Percentiles rank a stretch among this genome's conserved stretches.
Evolutionary conservation across 1,140 invertebrate species (phyloP).

Genomic region (Acromyrmex echinatior): DNA sequence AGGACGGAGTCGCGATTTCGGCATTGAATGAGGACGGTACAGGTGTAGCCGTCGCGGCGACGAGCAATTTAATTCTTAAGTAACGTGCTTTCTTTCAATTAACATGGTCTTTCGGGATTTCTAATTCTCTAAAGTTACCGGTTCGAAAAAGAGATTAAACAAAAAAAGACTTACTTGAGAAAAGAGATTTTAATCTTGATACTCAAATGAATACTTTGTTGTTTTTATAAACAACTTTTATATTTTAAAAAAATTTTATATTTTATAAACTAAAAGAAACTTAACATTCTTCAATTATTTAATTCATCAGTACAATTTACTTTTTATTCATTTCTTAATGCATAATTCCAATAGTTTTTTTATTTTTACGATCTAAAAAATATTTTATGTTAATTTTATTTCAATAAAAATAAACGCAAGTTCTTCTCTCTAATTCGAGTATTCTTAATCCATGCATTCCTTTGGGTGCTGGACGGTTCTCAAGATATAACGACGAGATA

Average conservation of each 20-base stretch:
- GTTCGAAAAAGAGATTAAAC: background rate
- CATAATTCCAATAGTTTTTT: background rate
- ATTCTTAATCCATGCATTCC: conserved; percentile 23
- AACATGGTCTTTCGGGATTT: background rate
- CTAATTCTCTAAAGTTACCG: background rate
- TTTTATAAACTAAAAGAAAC: background rate
- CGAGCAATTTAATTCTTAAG: conserved; percentile 16
- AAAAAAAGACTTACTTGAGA: background rate
- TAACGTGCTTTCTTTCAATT: background rate
- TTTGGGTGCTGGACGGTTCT: background rate
- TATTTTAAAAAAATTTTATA: background rate
- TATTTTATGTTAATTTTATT: conserved; percentile 21
- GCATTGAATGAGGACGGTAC: conserved; percentile 43
- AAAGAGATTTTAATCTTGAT: background rate
- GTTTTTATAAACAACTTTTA: too few species aligned
- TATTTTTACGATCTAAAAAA: conserved; percentile 1
- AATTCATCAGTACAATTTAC: background rate
- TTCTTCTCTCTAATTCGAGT: conserved; percentile 21
- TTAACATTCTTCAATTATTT: background rate
- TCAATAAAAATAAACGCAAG: background rate
- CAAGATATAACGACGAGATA: background rate
- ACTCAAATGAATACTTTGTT: background rate
- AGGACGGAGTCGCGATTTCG: conserved; percentile 19
- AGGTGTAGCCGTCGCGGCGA: conserved; percentile 6
- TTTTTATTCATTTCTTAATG: conserved; percentile 31